Base-by-base conservation (phyloP, 2,888 invertebrate genomes). In the Drosophila diplacantha region DNA sequence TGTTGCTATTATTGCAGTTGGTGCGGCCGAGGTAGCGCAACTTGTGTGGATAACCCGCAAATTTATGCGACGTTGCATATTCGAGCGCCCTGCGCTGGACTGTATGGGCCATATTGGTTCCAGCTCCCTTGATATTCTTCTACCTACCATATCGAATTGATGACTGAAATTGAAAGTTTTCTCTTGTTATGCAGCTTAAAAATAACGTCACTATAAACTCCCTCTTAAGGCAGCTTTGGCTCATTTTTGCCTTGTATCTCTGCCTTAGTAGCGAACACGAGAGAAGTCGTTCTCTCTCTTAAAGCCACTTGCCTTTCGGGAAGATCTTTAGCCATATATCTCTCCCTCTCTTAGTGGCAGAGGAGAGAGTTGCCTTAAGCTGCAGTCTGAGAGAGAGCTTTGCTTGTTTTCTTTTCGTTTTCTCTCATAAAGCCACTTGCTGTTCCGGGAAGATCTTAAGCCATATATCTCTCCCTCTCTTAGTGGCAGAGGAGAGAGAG, bases 21-120 rank as follows among this genome's bases (percentile, higher is more conserved):
- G 14, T 35, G 20, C 11, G n/a, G 18, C 11, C 20, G 26, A 37
- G n/a, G 56, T 53, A 31, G 14, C 16, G 56, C 22, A 31, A 32
- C 29, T 20, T 31, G 59, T 31, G 59, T 46, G 46, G 32, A 29
- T 57, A 41, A 58, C 41, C 41, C 22, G 29, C n/a, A 50, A 61
- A 61, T 61, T 49, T 63, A 61, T 61, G 50, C 60, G 41, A 29
- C 34, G 18, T 43, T 64, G 64, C 64, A 62, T 44, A 52, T 43
- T 14, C 46, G 31, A 38, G 0, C 24, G 22, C 39, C 44, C 38
- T 35, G 11, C 34, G 9, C 12, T 12, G 14, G 7, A 32, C 16
- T 6, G 32, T 12, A 20, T 62, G 16, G 20, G 26, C 34, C 57
- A 41, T 26, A 41, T 41, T 8, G 14, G 39, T 34, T 16, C 8